These are phyloP conservation scores for Hydrocynus forskahlii DNA, from an alignment of 2,797 vertebrate genomes.

Conservation along the genomic window DNA sequence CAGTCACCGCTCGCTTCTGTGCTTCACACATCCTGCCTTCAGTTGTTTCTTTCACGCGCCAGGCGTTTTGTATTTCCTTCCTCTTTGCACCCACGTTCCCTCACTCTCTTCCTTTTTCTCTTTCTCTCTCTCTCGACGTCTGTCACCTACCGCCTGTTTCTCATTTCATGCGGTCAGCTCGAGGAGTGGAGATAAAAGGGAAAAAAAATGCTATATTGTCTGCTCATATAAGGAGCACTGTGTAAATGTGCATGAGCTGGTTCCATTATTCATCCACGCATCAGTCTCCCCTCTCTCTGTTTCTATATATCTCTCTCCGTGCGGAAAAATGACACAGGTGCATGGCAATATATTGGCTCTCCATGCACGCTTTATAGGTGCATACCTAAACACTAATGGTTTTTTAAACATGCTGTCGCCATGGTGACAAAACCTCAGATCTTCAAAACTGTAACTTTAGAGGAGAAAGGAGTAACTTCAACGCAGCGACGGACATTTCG, in stretches of 20 bases:
- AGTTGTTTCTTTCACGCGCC: constrained; percentile 57
- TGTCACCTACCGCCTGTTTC: constrained; percentile 24
- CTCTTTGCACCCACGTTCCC: constrained; percentile 36
- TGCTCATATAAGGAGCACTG: constrained; percentile 14
- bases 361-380: background rate
- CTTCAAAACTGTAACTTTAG: background rate
- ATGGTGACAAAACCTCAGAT: background rate
- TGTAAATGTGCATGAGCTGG: constrained; percentile 47
- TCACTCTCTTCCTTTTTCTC: background rate
- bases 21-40: constrained; percentile 8
- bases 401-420: background rate
- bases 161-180: constrained; percentile 50
- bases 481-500: too few species aligned
- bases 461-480: too few species aligned
- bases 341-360: background rate
- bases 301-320: constrained; percentile 18
- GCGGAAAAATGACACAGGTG: background rate
- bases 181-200: constrained; percentile 7
- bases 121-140: constrained; percentile 2
- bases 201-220: constrained; percentile 12
- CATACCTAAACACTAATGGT: background rate
- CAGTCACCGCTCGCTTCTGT: constrained; percentile 8
- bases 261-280: constrained; percentile 60
- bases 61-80: constrained; percentile 56
- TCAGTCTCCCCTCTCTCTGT: constrained; percentile 54